Evolutionary conservation across 2,113 vertebrate genomes (phyloP).

Genomic region (Petrocephalus microphthalmus): DNA sequence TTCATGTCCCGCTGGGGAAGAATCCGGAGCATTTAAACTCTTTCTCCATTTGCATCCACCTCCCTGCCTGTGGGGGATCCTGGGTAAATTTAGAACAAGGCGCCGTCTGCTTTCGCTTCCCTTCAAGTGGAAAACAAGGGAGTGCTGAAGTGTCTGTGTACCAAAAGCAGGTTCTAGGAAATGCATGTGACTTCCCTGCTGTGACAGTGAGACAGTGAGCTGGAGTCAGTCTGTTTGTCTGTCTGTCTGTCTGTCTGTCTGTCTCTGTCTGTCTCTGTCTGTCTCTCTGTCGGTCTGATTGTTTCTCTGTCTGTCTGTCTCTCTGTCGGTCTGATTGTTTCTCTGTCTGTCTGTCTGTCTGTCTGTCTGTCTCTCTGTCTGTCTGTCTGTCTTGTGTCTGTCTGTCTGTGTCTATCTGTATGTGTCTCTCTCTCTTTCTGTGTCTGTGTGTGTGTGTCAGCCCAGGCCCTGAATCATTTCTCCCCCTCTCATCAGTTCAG

Average conservation of each 20-base stretch:
- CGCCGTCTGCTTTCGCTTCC: slow-evolving; percentile 46
- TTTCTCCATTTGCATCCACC: slow-evolving; percentile 38
- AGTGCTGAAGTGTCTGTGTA: background rate
- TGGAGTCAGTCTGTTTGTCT: background rate
- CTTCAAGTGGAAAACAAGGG: background rate
- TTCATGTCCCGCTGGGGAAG: slow-evolving; percentile 40
- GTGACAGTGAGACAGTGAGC: background rate
- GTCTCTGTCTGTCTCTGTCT: background rate
- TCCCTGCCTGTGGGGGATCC: slow-evolving; percentile 30
- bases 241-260: background rate
- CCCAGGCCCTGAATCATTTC: slow-evolving; percentile 61
- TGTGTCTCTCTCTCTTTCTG: background rate
- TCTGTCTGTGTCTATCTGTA: background rate
- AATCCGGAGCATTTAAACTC: slow-evolving; percentile 50
- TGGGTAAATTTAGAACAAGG: slow-evolving; percentile 59
- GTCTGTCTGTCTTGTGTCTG: no score
- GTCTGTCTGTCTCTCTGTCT: background rate
- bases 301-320: background rate
- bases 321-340: background rate
- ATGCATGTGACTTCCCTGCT: background rate
- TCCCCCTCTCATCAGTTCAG: slow-evolving; percentile 50
- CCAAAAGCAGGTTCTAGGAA: background rate
- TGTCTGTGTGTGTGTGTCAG: background rate
- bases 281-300: background rate
- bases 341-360: background rate